Percentiles rank a stretch among this genome's conserved stretches.
phyloP scores from a whole-genome alignment of 2,797 vertebrate genomes.

The Leptoclinus maculatus region DNA sequence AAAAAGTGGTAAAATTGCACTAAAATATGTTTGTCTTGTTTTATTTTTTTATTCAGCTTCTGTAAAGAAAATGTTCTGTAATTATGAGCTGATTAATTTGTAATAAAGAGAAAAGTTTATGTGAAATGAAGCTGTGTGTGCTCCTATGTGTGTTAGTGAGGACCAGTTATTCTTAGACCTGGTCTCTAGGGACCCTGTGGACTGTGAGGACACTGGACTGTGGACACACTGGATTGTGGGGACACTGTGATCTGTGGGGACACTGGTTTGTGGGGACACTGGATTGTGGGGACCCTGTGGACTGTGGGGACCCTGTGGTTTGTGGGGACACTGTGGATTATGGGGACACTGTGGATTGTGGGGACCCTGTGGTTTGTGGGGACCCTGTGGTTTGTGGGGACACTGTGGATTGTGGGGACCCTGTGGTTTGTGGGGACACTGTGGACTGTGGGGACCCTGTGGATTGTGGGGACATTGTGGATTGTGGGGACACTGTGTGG shows the following conservation, averaged over 20 bases:
- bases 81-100: neutral
- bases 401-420: neutral
- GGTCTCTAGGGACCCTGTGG: neutral
- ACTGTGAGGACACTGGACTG: neutral
- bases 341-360: neutral
- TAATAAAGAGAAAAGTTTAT: constrained; percentile 39
- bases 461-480: neutral
- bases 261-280: neutral
- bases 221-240: no score
- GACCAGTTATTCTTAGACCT: neutral
- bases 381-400: neutral
- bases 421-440: neutral
- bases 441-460: neutral
- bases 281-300: neutral
- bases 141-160: neutral
- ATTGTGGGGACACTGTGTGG: neutral
- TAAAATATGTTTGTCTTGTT: neutral
- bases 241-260: no score
- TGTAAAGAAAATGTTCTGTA: neutral
- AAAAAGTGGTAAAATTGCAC: neutral
- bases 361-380: neutral
- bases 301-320: neutral
- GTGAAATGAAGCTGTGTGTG: neutral
- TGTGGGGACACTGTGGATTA: neutral
- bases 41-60: neutral